Evolutionary conservation across 2,797 vertebrate genomes (phyloP), one percentile per base, ranked within the genome.

Genomic region (Anguilla marmorata): DNA sequence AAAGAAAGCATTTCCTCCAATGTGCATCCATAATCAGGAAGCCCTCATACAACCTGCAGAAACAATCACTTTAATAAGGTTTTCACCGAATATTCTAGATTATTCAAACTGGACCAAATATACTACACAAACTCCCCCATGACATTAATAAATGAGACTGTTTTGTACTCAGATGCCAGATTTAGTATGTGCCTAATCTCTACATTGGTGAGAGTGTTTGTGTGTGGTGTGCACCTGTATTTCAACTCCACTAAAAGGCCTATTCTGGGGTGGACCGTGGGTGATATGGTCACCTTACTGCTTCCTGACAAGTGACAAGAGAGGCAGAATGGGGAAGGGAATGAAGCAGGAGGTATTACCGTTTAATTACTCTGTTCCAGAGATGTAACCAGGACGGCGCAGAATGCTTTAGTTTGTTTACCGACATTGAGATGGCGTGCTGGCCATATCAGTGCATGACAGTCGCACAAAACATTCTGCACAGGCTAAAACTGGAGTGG

Each of bases 401-500:
- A 90, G 93, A 92, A 76, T 94, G 93, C 89, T 93, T 94, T 84
- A 21, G 85, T 88, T 88, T 85, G 80, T 93, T 93, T 93, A 90
- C 93, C 91, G 92, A 91, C 90, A 87, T 91, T 90, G 92, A 92
- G 92, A 93, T 91, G 87, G 87, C 83, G 83, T 56, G 84, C 84
- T 91, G 92, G 92, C 90, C 92, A 92, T 91, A 91, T 90, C 69
- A 74, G 90, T 93, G 90, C 89, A 89, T 54, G 89, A 86, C 24
- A 69, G 86, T 9, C 52, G 45, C 48, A 16, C 52, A 41, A 58
- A 66, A 86, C 27, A 87, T 89, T 92, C 83, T 88, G 88, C 82
- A 85, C 88, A 87, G 89, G 92, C 93, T 95, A 94, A 93, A 91
- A 93, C 92, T 87, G 92, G 92, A 92, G 89, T 91, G 87, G 87